Conservation (phyloP, 2,888 invertebrate species). For the Caenorhabditis uteleia region DNA sequence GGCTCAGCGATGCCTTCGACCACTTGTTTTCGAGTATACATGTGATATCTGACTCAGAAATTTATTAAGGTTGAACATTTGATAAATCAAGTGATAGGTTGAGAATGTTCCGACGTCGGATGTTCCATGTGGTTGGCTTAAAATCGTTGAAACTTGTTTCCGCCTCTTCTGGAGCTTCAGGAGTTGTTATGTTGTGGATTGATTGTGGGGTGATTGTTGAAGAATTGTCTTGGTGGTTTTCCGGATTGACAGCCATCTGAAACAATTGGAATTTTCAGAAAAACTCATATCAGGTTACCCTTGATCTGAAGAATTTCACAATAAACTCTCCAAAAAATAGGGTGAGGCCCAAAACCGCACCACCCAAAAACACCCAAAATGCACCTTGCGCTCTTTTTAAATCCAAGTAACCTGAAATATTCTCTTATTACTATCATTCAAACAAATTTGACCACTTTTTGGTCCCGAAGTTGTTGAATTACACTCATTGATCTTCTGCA, state of each 20-base stretch:
- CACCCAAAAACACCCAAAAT: constrained; percentile 59
- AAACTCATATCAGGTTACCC: constrained; percentile 5
- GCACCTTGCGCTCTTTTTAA: constrained; percentile 61
- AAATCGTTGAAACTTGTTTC: no score
- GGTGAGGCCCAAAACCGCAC: constrained; percentile 32
- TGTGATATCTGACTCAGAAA: no score
- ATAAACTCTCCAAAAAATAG: constrained; percentile 36
- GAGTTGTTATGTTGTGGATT: constrained; percentile 5
- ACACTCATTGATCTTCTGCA: constrained; percentile 42
- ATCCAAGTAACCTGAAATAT: constrained; percentile 47
- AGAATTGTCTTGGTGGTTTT: not conserved
- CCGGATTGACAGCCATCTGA: constrained; percentile 6
- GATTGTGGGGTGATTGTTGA: constrained; percentile 16
- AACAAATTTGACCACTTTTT: constrained; percentile 11
- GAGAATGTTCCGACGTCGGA: constrained; percentile 30
- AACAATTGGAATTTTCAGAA: not conserved
- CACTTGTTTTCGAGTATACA: no score
- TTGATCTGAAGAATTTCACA: constrained; percentile 14
- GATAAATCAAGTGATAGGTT: constrained; percentile 35
- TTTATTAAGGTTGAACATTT: constrained; percentile 3
- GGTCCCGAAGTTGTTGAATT: constrained; percentile 36
- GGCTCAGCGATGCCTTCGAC: no score
- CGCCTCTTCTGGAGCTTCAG: not conserved
- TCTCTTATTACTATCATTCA: not conserved
- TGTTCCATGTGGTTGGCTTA: constrained; percentile 13